A percentile compares a stretch with the other conserved stretches of the same genome.
These are phyloP conservation scores for Proisotoma minuta DNA, from an alignment of 2,888 invertebrate genomes.

Conservation along the genomic window DNA sequence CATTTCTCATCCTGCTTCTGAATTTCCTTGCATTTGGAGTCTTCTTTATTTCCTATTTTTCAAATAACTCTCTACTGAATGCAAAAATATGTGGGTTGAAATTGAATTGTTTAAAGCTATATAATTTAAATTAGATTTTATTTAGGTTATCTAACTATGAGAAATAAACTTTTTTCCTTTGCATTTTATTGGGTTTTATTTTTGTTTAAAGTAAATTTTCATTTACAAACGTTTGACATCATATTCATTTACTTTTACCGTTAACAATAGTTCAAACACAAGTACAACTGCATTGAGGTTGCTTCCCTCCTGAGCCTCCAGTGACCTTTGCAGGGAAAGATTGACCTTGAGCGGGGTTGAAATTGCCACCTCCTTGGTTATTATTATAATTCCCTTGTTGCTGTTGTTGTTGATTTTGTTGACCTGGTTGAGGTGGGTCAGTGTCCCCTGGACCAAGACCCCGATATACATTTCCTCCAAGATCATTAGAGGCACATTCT, in stretches of 20 bases:
- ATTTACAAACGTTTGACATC: too few relatives aligned
- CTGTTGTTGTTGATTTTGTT: constrained; percentile 21
- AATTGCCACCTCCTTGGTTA: not conserved
- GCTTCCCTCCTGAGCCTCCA: constrained; percentile 1
- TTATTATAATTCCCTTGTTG: not conserved
- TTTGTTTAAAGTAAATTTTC: too few relatives aligned
- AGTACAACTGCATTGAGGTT: constrained; percentile 27
- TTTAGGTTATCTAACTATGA: too few relatives aligned
- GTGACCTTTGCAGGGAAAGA: constrained; percentile 24
- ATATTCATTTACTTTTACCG: constrained; percentile 1
- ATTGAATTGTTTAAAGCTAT: too few relatives aligned
- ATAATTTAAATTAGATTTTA: too few relatives aligned
- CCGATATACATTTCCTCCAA: constrained; percentile 36
- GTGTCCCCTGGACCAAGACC: constrained; percentile 44
- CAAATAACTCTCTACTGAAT: too few relatives aligned
- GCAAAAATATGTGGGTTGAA: too few relatives aligned
- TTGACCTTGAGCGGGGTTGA: not conserved
- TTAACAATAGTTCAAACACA: constrained; percentile 19
- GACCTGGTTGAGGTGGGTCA: constrained; percentile 36
- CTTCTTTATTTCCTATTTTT: too few relatives aligned
- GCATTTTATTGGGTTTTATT: too few relatives aligned
- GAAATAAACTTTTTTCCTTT: too few relatives aligned
- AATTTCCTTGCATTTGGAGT: too few relatives aligned
- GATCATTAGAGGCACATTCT: constrained; percentile 31
- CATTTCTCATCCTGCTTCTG: too few relatives aligned